phyloP scores from a whole-genome alignment of 2,888 invertebrate species.

The Drosophila anomelani region DNA sequence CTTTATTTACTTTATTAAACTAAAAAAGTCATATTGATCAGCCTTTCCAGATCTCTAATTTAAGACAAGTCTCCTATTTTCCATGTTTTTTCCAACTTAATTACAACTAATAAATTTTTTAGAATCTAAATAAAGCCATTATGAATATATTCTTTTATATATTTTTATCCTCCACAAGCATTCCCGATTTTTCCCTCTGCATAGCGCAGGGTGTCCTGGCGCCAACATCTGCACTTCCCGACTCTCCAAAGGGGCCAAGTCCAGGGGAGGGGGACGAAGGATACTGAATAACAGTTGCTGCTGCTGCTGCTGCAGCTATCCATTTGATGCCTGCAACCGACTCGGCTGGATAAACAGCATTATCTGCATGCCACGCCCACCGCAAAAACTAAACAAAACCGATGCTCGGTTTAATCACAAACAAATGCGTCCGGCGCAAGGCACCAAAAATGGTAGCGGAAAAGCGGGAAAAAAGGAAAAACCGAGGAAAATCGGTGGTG shows the following conservation, averaged over 20 bases:
- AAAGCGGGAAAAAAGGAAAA: slow-evolving; percentile 5
- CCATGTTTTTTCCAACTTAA: too few species aligned
- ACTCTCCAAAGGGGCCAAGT: neutral
- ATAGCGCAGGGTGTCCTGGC: neutral
- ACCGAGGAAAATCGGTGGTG: neutral
- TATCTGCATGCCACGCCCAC: slow-evolving; percentile 44
- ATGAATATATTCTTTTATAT: too few species aligned
- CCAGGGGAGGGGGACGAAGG: neutral
- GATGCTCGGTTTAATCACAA: slow-evolving; percentile 72
- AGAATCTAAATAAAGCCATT: too few species aligned
- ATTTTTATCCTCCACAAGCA: too few species aligned
- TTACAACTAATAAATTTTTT: too few species aligned
- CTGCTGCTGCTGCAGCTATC: slow-evolving; percentile 10
- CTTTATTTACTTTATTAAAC: too few species aligned
- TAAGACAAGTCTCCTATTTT: too few species aligned
- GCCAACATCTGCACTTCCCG: neutral
- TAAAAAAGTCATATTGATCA: too few species aligned
- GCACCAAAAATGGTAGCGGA: slow-evolving; percentile 19
- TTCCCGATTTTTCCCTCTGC: neutral
- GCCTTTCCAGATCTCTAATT: too few species aligned
- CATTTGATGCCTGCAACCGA: slow-evolving; percentile 33
- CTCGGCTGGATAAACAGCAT: slow-evolving; percentile 41
- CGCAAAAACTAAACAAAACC: slow-evolving; percentile 59
- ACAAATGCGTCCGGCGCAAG: slow-evolving; percentile 65
- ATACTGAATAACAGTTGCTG: neutral